These are phyloP conservation scores for Ceyx erithaca DNA, from an alignment of 2,797 vertebrate genomes.

Conservation along the genomic window DNA sequence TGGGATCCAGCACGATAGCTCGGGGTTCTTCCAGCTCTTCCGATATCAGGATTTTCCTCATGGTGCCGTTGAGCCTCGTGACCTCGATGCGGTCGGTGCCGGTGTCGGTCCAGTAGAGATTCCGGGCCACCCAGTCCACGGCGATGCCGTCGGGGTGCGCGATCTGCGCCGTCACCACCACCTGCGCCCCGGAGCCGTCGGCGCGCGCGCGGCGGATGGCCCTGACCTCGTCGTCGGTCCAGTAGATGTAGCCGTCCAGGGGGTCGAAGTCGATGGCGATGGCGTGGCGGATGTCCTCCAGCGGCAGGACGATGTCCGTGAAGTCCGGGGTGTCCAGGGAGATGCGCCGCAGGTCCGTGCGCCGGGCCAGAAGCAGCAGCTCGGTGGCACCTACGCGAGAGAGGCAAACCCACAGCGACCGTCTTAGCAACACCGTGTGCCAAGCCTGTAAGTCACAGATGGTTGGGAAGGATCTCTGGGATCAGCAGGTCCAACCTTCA, in stretches of 20 bases:
- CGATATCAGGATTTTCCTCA: constrained; percentile 95
- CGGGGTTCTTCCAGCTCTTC: constrained; percentile 95
- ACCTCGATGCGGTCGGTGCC: constrained; percentile 97
- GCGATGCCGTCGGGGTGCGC: constrained; percentile 95
- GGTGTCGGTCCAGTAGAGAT: constrained; percentile 97
- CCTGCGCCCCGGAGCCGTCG: constrained; percentile 89
- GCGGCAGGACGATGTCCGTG: constrained; percentile 92
- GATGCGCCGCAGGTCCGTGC: constrained; percentile 92
- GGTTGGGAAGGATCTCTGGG: no score
- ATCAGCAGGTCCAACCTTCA: no score
- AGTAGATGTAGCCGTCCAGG: constrained; percentile 92
- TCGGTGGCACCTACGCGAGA: constrained; percentile 86
- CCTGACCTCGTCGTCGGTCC: constrained; percentile 95
- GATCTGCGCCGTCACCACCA: constrained; percentile 92
- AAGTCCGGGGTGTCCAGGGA: constrained; percentile 96
- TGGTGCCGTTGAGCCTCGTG: constrained; percentile 93
- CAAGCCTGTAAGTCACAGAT: background rate
- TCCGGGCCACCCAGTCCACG: constrained; percentile 95
- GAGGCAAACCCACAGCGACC: background rate
- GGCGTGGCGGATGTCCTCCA: constrained; percentile 95
- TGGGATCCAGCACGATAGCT: constrained; percentile 95
- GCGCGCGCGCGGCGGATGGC: constrained; percentile 91
- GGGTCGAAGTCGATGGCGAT: constrained; percentile 97
- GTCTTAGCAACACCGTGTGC: background rate
- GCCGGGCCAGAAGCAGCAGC: constrained; percentile 90